A percentile compares a stretch with the other conserved stretches of the same genome.
These are phyloP conservation scores for Spheniscus humboldti DNA, from an alignment of 2,797 vertebrate genomes.

Conservation along the genomic window DNA sequence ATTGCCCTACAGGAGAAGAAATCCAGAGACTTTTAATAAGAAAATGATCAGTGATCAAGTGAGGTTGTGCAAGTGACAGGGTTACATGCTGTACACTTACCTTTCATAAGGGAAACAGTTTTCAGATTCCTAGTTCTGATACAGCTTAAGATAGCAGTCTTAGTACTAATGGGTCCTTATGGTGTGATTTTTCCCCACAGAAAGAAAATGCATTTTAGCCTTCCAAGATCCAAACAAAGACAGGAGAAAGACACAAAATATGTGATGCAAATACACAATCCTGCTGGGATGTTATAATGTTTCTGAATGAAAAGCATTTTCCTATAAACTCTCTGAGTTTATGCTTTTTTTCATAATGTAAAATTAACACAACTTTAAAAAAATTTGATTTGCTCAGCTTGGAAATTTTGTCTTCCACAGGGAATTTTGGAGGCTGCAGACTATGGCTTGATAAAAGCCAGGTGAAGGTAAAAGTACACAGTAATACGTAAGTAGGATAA, in stretches of 20 bases:
- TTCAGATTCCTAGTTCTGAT: neutral
- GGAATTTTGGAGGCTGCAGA: neutral
- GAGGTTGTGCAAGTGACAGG: neutral
- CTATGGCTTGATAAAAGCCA: neutral
- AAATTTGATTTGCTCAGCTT: neutral
- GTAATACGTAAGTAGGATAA: neutral
- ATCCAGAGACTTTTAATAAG: neutral
- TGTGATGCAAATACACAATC: neutral
- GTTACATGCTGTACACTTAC: neutral
- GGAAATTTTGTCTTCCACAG: neutral
- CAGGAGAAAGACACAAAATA: neutral
- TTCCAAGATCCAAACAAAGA: neutral
- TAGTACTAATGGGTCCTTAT: neutral
- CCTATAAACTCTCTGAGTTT: neutral
- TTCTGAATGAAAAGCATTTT: neutral
- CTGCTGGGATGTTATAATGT: neutral
- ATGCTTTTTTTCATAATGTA: neutral
- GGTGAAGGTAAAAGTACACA: neutral
- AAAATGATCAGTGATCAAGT: neutral
- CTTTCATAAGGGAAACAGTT: neutral
- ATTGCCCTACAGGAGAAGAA: neutral
- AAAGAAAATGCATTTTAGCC: neutral
- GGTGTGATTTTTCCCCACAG: neutral
- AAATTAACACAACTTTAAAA: neutral
- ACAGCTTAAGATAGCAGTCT: neutral